phyloP scores from a whole-genome alignment of 2,888 invertebrate species.

The Limenitis camilla region DNA sequence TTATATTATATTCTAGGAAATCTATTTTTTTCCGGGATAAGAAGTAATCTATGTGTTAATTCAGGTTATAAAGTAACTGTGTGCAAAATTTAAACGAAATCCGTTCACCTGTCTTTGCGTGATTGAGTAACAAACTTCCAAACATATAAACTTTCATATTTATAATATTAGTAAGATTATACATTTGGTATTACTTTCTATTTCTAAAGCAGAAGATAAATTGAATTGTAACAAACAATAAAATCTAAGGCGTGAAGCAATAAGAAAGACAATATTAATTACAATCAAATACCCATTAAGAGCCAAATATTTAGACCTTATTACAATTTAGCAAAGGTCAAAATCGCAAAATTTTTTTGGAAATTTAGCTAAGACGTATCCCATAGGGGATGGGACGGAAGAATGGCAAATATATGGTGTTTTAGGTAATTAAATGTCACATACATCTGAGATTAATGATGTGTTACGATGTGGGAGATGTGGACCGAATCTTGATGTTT shows the following conservation, averaged over 20 bases:
- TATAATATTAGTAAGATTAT: too few species aligned
- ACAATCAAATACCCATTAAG: background rate
- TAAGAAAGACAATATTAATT: background rate
- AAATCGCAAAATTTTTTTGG: slow-evolving; percentile 11
- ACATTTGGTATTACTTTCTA: too few species aligned
- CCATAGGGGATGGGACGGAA: slow-evolving; percentile 58
- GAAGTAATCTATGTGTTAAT: too few species aligned
- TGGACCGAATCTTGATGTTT: slow-evolving; percentile 25
- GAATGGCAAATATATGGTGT: slow-evolving; percentile 71
- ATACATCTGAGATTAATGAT: slow-evolving; percentile 74
- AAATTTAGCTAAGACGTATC: slow-evolving; percentile 29
- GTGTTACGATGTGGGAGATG: slow-evolving; percentile 59
- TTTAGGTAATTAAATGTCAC: slow-evolving; percentile 75
- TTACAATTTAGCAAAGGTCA: slow-evolving; percentile 21
- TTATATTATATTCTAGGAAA: too few species aligned
- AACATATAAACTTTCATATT: too few species aligned
- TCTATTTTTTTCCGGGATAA: too few species aligned
- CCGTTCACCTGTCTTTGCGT: too few species aligned
- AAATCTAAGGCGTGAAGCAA: background rate
- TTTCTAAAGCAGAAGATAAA: background rate
- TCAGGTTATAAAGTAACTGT: too few species aligned
- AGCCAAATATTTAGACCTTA: too few species aligned
- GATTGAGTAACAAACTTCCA: too few species aligned
- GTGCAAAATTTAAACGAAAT: too few species aligned
- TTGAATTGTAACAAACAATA: background rate